A percentile compares a stretch with the other conserved stretches of the same genome.
phyloP scores from a whole-genome alignment of 1,140 invertebrate species.

The Aphaenogaster rudis region DNA sequence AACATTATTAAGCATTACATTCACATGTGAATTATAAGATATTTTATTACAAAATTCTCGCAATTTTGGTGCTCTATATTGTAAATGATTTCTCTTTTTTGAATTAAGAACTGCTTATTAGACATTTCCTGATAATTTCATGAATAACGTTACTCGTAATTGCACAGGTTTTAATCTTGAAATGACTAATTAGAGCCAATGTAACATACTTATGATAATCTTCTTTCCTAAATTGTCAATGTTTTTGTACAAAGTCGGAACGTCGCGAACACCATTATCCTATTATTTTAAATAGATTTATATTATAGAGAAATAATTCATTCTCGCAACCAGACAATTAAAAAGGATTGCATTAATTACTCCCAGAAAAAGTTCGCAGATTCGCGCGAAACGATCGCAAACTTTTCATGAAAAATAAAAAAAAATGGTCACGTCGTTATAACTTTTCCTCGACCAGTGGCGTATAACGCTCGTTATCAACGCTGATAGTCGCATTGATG shows the following conservation, averaged over 20 bases:
- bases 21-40: not conserved
- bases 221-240: not conserved
- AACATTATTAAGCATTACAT: not conserved
- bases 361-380: constrained; percentile 16
- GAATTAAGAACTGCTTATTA: not conserved
- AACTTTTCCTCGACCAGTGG: constrained; percentile 26
- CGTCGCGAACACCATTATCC: not conserved
- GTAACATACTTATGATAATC: constrained; percentile 8
- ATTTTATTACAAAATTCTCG: not conserved
- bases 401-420: constrained; percentile 36
- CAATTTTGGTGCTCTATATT: not conserved
- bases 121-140: constrained; percentile 5
- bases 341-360: constrained; percentile 32
- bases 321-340: not conserved
- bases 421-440: constrained; percentile 23
- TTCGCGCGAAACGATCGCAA: not conserved
- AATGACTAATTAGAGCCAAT: not conserved
- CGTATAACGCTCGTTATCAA: constrained; percentile 27
- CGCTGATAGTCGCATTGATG: constrained; percentile 24
- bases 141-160: not conserved
- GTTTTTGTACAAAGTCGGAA: not conserved
- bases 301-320: not conserved
- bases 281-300: constrained; percentile 7
- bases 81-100: constrained; percentile 2
- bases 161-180: not conserved